These are phyloP conservation scores for Pteronura brasiliensis DNA, from an alignment of 2,113 vertebrate species.

Conservation along the genomic window DNA sequence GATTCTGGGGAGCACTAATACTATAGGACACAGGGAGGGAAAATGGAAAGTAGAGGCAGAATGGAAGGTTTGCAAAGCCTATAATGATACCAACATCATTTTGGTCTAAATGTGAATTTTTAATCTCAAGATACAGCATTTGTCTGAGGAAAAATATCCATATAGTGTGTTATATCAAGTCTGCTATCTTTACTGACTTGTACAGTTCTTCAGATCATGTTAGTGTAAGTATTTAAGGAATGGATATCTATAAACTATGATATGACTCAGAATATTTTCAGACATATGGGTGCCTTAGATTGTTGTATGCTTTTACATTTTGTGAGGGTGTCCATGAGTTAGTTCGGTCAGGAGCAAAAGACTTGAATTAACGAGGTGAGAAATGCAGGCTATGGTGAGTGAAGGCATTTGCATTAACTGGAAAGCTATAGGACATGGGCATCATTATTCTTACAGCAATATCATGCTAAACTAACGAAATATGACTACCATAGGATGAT, in stretches of 20 bases:
- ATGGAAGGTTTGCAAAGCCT: neutral
- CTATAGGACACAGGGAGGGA: neutral
- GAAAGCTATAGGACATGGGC: neutral
- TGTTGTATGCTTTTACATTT: neutral
- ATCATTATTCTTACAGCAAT: neutral
- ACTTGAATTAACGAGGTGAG: neutral
- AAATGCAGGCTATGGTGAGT: neutral
- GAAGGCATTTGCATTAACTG: neutral
- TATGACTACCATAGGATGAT: neutral
- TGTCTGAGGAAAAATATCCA: neutral
- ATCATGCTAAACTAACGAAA: neutral
- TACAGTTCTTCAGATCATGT: neutral
- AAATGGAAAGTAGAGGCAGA: neutral
- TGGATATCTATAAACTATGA: neutral
- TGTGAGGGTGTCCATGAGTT: neutral
- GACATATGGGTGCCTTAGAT: neutral
- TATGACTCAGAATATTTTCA: slow-evolving; percentile 12
- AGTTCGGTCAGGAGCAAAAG: neutral
- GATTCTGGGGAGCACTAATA: neutral
- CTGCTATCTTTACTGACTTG: neutral
- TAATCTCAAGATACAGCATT: neutral
- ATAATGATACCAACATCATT: neutral
- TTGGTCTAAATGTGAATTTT: neutral
- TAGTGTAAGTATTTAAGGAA: neutral
- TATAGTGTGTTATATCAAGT: neutral